Evolutionary conservation across 2,797 vertebrate genomes (phyloP), one percentile per base, ranked within the genome.

Genomic region (Spatula clypeata): DNA sequence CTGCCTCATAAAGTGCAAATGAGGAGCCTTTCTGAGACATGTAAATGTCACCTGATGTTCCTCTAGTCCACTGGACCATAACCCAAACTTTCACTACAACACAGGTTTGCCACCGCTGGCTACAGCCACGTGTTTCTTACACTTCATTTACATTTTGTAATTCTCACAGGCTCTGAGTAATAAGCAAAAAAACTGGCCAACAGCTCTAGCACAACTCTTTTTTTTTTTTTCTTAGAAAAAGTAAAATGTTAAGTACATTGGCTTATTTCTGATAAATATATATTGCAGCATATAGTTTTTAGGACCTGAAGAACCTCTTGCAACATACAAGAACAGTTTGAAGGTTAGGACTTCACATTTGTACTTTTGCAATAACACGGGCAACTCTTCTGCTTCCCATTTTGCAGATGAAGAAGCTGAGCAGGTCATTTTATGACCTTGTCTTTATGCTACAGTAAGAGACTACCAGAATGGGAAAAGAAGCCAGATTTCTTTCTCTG

Each of bases 1-100:
- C 87, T 10, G 1, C 81, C 91, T 95, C 93, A 96, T 94, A 81
- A 94, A 96, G 91, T 93, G 93, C 95, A 94, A 94, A 94, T 84
- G 38, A 94, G 42, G 31, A 92, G 58, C 53, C 76, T 75, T 88
- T 96, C 64, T 94, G 95, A 97, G 94, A 93, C 88, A 79, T 44
- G 38, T 31, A 91, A 91, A 88, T 91, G 81, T 90, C 62, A 16
- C 54, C 88, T 73, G 60, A 91, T 89, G 54, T 88, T 93, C 86
- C 86, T 88, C 91, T 47, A 86, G 62, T 72, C 89, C 34, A 36
- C 14, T n/a, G 81, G 87, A 86, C 79, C 11, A 18, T 20, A 73
- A 88, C 72, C 82, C 79, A 86, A 90, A 93, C 21, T 90, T 94
- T 42, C 26, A 44, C 21, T 93, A 73, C 94, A 86, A 23, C 54